phyloP scores from a whole-genome alignment of 2,113 vertebrate species.

The Cathartes aura region DNA sequence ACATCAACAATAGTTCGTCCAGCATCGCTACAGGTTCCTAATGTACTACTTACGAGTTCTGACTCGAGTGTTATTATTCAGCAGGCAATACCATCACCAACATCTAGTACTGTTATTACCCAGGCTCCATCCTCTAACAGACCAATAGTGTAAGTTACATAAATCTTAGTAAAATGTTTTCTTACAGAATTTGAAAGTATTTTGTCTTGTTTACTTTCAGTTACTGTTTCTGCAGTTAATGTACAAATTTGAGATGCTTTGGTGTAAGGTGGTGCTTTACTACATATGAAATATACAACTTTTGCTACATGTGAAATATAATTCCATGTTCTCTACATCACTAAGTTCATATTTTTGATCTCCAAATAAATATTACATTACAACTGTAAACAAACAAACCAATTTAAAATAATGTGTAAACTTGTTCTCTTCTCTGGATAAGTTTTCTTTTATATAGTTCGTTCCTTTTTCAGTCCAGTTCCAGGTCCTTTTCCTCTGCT shows the following conservation, averaged over 20 bases:
- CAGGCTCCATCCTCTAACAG: slow-evolving; percentile 97
- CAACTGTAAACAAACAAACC: not conserved
- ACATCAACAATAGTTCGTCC: slow-evolving; percentile 97
- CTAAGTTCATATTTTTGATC: slow-evolving; percentile 43
- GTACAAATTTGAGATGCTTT: slow-evolving; percentile 4
- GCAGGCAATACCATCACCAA: slow-evolving; percentile 97
- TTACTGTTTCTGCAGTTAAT: not conserved
- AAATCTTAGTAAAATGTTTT: slow-evolving; percentile 16
- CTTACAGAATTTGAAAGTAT: not conserved
- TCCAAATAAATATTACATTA: slow-evolving; percentile 4
- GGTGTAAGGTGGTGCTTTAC: slow-evolving; percentile 31
- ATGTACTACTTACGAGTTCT: slow-evolving; percentile 95
- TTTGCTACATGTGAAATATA: slow-evolving; percentile 34
- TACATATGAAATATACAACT: slow-evolving; percentile 20
- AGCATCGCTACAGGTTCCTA: slow-evolving; percentile 97
- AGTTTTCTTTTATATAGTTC: slow-evolving; percentile 66
- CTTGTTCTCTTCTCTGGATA: slow-evolving; percentile 52
- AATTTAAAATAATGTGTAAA: slow-evolving; percentile 25
- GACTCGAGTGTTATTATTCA: slow-evolving; percentile 98
- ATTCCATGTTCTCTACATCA: slow-evolving; percentile 33
- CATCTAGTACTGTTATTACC: slow-evolving; percentile 99
- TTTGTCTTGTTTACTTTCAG: not conserved
- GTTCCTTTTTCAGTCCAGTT: slow-evolving; percentile 88
- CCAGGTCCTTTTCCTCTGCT: slow-evolving; percentile 97
- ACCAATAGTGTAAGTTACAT: slow-evolving; percentile 95